These are phyloP conservation scores for Trichonephila clavata DNA, from an alignment of 1,140 invertebrate genomes.

Conservation along the genomic window DNA sequence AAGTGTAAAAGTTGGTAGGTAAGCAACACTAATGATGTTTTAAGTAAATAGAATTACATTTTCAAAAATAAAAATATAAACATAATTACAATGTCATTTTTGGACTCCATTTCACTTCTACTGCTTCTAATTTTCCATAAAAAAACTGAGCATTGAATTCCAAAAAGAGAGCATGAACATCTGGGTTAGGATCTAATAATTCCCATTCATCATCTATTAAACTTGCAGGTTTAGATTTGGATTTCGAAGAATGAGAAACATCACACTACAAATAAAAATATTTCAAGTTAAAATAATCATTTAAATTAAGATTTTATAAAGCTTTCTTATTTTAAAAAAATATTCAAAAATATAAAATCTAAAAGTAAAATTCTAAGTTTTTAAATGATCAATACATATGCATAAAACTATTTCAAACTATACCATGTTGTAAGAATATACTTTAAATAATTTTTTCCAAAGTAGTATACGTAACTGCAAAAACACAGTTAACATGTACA, in stretches of 20 bases:
- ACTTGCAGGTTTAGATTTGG: slow-evolving; percentile 78
- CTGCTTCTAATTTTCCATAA: slow-evolving; percentile 85
- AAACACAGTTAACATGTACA: no score
- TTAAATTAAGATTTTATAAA: no score
- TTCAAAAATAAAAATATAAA: neutral
- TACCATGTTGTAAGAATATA: no score
- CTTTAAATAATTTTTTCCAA: no score
- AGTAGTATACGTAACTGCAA: no score
- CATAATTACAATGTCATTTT: slow-evolving; percentile 89
- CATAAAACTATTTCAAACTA: no score
- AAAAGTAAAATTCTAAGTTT: no score
- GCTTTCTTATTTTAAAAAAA: no score
- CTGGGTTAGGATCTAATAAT: slow-evolving; percentile 94
- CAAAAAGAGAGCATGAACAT: slow-evolving; percentile 92
- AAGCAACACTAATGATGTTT: neutral
- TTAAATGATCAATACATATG: no score
- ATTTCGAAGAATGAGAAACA: neutral
- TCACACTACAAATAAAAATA: neutral
- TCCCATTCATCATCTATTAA: slow-evolving; percentile 86
- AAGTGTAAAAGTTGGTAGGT: neutral
- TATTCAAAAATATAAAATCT: no score
- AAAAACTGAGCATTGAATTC: slow-evolving; percentile 95
- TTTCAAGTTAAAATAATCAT: neutral
- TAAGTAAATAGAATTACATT: neutral
- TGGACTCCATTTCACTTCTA: slow-evolving; percentile 95